phyloP scores from a whole-genome alignment of 2,113 vertebrate species.

The Gambusia holbrooki region DNA sequence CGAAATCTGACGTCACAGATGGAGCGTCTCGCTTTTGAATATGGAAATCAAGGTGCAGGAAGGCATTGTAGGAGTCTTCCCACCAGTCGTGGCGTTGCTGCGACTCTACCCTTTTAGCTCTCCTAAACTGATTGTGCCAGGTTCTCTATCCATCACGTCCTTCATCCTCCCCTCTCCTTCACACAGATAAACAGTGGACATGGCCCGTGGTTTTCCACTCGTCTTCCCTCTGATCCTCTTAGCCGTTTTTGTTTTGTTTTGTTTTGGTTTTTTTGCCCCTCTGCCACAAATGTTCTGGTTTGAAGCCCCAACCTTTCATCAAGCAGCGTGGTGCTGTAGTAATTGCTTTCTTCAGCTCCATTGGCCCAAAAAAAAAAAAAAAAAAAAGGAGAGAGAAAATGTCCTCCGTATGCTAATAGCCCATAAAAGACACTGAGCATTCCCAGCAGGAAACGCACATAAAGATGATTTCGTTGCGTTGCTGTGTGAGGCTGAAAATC shows the following conservation, averaged over 20 bases:
- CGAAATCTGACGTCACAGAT: conserved; percentile 53
- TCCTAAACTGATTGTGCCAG: conserved; percentile 31
- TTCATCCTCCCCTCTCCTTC: conserved; percentile 21
- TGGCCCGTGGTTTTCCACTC: conserved; percentile 13
- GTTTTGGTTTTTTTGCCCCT: neutral
- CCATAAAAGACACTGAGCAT: conserved; percentile 61
- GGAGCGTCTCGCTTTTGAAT: conserved; percentile 43
- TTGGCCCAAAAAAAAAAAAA: conserved; percentile 51
- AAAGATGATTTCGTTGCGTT: conserved; percentile 49
- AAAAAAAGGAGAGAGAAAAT: conserved; percentile 27
- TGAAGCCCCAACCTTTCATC: conserved; percentile 46
- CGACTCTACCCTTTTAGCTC: conserved; percentile 42
- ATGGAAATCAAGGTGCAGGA: conserved; percentile 60
- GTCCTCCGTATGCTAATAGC: conserved; percentile 61
- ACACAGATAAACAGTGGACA: conserved; percentile 19
- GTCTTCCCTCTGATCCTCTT: conserved; percentile 31
- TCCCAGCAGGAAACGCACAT: conserved; percentile 59
- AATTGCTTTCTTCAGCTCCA: conserved; percentile 75
- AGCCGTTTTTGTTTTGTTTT: conserved; percentile 6
- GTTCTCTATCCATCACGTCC: conserved; percentile 26
- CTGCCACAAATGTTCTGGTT: conserved; percentile 33
- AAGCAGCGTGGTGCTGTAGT: conserved; percentile 54
- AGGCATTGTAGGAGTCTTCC: conserved; percentile 51
- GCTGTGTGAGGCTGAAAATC: conserved; percentile 35
- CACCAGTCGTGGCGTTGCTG: neutral